Base-by-base conservation (phyloP, 2,113 vertebrate genomes). In the Xiphophorus hellerii region DNA sequence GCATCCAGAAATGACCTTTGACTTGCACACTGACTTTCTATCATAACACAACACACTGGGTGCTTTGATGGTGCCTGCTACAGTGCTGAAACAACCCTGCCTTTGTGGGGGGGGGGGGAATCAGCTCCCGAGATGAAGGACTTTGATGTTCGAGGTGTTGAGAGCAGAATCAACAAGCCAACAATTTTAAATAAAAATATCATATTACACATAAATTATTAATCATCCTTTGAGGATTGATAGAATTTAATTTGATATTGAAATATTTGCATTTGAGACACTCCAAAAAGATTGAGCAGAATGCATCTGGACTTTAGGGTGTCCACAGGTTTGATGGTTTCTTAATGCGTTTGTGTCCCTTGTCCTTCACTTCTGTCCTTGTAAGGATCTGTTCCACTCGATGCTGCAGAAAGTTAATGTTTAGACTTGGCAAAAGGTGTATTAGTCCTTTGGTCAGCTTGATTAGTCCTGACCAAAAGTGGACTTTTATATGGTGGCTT, bases 11-110 rank as follows among this genome's bases (percentile, higher is more conserved):
- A 74, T 28, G 44, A 80, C 25, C 71, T 74, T 60, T 27, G 61
- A 64, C 65, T 20, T 28, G 29, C 62, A 51, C 72, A 0, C 14
- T 62, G 65, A 62, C 17, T 14, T 70, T 73, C 17, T 30, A 37
- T 37, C 35, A 37, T 11, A 44, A 67, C 67, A 29, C 63, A 74
- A 15, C 33, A n/a, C 31, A n/a, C 28, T 0, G 33, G 20, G 31
- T 62, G 48, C 75, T 87, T 89, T 85, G 80, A 78, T 74, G 80
- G 44, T 33, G 73, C 28, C 71, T 66, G 5, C 71, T 30, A 71
- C 27, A 30, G 48, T 10, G 10, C 44, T 66, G 68, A 44, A 74
- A 60, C 28, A n/a, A 11, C 62, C 33, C 15, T 27, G 42, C 66
- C 73, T 73, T 61, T 74, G 65, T 39, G 61, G 8, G 22, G 2